A percentile compares a stretch with the other conserved stretches of the same genome.
Conservation (phyloP, 2,797 vertebrate species). For the Hipposideros larvatus region DNA sequence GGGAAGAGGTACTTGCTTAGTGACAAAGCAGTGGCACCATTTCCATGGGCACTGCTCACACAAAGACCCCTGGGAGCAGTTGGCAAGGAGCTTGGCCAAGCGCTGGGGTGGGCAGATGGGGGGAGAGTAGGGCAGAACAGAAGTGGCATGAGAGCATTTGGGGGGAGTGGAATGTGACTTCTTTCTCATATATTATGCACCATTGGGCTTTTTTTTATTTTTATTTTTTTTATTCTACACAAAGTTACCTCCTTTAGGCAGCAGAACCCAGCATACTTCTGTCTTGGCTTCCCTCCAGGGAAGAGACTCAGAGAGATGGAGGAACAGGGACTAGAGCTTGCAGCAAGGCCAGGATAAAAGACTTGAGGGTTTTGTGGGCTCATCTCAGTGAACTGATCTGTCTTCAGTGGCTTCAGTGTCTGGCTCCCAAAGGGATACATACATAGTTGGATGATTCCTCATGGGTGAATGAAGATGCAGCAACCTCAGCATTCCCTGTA, state of each 20-base stretch:
- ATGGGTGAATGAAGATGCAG: fast-evolving
- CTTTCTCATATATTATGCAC: not conserved
- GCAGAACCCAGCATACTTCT: not conserved
- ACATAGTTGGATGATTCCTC: not conserved
- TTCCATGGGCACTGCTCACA: not conserved
- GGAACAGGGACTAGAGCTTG: not conserved
- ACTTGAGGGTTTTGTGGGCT: not conserved
- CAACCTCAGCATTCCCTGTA: not conserved
- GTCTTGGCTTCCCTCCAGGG: not conserved
- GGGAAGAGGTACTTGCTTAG: not conserved
- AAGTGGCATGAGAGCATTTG: fast-evolving
- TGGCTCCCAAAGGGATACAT: not conserved
- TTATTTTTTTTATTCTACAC: not conserved
- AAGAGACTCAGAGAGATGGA: not conserved
- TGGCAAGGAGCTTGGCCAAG: not conserved
- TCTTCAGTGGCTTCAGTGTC: not conserved
- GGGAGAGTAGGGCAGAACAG: not conserved
- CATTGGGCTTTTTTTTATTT: not conserved
- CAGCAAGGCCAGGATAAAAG: not conserved
- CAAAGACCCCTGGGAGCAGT: not conserved
- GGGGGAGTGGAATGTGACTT: not conserved
- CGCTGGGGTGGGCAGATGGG: not conserved
- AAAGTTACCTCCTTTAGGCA: not conserved
- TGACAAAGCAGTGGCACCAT: not conserved
- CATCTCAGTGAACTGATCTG: not conserved